Evolutionary conservation across 2,888 invertebrate genomes (phyloP).

Genomic region (Neoitamus cyanurus): DNA sequence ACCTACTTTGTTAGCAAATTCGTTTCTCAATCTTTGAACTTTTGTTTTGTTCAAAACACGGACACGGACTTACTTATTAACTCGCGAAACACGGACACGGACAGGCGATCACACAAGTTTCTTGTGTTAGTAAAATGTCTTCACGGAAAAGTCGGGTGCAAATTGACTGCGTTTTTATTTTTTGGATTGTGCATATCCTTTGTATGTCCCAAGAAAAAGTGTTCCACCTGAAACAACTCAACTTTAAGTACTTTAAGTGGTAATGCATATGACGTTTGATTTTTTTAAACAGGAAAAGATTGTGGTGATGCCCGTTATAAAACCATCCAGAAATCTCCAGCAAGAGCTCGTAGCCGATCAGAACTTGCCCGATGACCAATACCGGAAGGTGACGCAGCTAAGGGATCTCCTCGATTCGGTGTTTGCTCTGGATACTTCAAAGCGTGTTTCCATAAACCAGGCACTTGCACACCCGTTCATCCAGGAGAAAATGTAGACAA

Average conservation of each 20-base stretch:
- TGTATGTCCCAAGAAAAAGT: background rate
- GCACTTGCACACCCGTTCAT: slow-evolving; percentile 95
- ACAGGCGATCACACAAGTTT: no score
- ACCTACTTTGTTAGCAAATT: no score
- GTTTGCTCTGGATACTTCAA: slow-evolving; percentile 90
- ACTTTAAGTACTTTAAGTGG: background rate
- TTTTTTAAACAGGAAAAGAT: slow-evolving; percentile 85
- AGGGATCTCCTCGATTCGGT: slow-evolving; percentile 93
- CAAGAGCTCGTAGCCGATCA: slow-evolving; percentile 90
- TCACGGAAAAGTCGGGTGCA: no score
- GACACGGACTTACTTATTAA: no score
- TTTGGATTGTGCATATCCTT: no score
- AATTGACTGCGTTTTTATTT: no score
- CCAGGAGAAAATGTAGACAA: slow-evolving; percentile 84
- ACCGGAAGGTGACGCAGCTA: slow-evolving; percentile 90
- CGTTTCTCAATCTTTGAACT: no score
- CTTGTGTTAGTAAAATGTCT: no score
- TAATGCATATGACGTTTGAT: background rate
- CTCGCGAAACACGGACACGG: no score
- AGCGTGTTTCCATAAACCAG: slow-evolving; percentile 93
- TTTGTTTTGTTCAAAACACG: no score
- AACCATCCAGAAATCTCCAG: slow-evolving; percentile 85
- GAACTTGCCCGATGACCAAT: slow-evolving; percentile 86
- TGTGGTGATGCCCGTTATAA: slow-evolving; percentile 93
- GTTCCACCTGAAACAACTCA: background rate